Evolutionary conservation across 2,113 vertebrate genomes (phyloP).

Genomic region (Polypterus senegalus): DNA sequence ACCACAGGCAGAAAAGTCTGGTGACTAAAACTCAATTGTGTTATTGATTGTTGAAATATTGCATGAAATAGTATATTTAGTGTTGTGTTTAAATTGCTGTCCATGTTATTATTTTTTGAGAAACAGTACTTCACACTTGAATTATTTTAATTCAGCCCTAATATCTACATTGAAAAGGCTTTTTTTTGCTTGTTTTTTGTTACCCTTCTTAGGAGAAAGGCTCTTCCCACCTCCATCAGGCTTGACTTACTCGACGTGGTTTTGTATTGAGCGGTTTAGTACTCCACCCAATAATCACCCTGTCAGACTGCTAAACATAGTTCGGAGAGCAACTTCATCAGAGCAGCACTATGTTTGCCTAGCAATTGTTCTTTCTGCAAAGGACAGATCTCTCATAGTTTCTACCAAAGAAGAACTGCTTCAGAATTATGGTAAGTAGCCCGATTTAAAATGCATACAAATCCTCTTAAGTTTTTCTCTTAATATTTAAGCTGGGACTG

Average conservation of each 20-base stretch:
- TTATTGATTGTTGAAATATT: no score
- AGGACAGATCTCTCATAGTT: conserved; percentile 82
- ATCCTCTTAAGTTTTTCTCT: no score
- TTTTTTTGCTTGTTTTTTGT: conserved; percentile 6
- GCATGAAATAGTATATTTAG: no score
- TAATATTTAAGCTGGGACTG: no score
- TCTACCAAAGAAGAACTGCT: conserved; percentile 94
- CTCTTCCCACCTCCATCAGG: conserved; percentile 91
- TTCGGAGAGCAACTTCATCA: conserved; percentile 78
- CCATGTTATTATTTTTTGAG: background rate
- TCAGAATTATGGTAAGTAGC: conserved; percentile 69
- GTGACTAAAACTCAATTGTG: no score
- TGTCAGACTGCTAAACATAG: conserved; percentile 76
- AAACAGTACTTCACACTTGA: background rate
- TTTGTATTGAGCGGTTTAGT: conserved; percentile 90
- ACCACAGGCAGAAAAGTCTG: no score
- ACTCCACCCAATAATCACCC: conserved; percentile 66
- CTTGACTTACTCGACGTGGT: conserved; percentile 88
- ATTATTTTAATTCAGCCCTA: background rate
- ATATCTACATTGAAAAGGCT: background rate
- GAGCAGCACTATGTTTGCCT: conserved; percentile 95
- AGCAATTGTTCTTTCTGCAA: conserved; percentile 74
- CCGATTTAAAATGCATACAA: background rate
- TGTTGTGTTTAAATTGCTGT: no score
- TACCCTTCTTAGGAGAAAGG: conserved; percentile 62